A percentile compares a stretch with the other conserved stretches of the same genome.
These are phyloP conservation scores for Tetropium fuscum DNA, from an alignment of 2,888 invertebrate genomes.

Conservation along the genomic window DNA sequence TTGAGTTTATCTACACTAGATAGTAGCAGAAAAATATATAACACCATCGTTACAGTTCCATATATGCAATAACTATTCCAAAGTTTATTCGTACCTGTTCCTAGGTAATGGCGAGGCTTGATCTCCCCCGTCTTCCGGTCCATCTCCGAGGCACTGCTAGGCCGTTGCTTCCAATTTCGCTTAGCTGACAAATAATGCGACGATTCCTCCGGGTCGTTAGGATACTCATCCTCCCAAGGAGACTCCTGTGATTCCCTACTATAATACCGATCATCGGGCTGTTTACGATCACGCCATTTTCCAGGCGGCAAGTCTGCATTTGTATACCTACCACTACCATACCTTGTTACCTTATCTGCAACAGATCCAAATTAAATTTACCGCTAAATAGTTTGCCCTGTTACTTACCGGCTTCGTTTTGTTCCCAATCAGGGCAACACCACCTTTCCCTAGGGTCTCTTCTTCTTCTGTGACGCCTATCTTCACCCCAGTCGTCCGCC, in stretches of 20 bases:
- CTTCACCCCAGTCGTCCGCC: conserved; percentile 56
- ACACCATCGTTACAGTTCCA: too few relatives aligned
- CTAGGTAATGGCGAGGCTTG: conserved; percentile 57
- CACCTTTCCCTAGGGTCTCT: conserved; percentile 57
- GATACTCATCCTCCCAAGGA: conserved; percentile 74
- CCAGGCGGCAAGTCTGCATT: conserved; percentile 40
- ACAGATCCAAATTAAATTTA: too few relatives aligned
- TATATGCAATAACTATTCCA: too few relatives aligned
- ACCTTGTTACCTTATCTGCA: conserved; percentile 56
- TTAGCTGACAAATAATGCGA: conserved; percentile 59
- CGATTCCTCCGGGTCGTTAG: conserved; percentile 61
- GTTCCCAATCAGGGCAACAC: conserved; percentile 69
- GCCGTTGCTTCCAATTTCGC: conserved; percentile 69
- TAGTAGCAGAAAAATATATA: background rate
- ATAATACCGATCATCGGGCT: conserved; percentile 65
- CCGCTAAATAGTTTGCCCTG: too few relatives aligned
- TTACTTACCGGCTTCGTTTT: conserved; percentile 65
- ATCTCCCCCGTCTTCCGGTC: conserved; percentile 66
- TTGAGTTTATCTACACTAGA: too few relatives aligned
- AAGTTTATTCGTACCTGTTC: too few relatives aligned
- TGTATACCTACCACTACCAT: conserved; percentile 53
- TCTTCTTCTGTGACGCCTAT: conserved; percentile 55
- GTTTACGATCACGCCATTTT: conserved; percentile 57
- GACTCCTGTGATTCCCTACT: conserved; percentile 65
- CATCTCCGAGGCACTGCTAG: conserved; percentile 71